Evolutionary conservation across 1,140 invertebrate species (phyloP).

Genomic region (Melipona quadrifasciata): DNA sequence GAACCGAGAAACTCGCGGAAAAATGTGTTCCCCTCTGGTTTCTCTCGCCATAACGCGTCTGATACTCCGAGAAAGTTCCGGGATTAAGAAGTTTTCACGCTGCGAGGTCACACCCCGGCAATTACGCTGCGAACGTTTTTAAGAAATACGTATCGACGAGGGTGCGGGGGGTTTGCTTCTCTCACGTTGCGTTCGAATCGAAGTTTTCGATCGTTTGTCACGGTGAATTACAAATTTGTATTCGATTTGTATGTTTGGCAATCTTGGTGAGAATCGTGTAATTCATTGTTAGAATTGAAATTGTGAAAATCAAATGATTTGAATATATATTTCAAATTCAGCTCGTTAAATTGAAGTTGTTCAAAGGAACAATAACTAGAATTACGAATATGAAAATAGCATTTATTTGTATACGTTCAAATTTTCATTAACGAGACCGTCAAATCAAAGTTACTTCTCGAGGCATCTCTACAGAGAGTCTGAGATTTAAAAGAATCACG

Average conservation of each 20-base stretch:
- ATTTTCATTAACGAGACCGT: too few relatives aligned
- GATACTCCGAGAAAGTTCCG: background rate
- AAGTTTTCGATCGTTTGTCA: background rate
- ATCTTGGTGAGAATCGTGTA: too few relatives aligned
- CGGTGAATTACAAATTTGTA: too few relatives aligned
- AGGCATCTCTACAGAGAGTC: background rate
- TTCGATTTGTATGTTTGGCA: too few relatives aligned
- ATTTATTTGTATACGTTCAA: too few relatives aligned
- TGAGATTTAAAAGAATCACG: background rate
- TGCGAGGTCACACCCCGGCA: background rate
- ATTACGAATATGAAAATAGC: too few relatives aligned
- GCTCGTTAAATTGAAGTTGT: too few relatives aligned
- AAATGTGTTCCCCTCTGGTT: slow-evolving; percentile 2
- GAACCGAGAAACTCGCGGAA: background rate
- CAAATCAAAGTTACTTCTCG: background rate
- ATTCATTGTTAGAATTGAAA: too few relatives aligned
- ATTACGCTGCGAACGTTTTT: background rate
- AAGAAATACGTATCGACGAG: background rate
- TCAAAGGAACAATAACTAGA: too few relatives aligned
- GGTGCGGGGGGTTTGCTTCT: background rate
- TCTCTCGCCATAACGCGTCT: background rate
- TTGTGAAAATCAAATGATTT: too few relatives aligned
- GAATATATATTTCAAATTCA: too few relatives aligned
- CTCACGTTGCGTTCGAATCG: background rate
- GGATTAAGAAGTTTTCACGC: background rate